phyloP scores from a whole-genome alignment of 2,113 vertebrate species.

The Rallus limicola region DNA sequence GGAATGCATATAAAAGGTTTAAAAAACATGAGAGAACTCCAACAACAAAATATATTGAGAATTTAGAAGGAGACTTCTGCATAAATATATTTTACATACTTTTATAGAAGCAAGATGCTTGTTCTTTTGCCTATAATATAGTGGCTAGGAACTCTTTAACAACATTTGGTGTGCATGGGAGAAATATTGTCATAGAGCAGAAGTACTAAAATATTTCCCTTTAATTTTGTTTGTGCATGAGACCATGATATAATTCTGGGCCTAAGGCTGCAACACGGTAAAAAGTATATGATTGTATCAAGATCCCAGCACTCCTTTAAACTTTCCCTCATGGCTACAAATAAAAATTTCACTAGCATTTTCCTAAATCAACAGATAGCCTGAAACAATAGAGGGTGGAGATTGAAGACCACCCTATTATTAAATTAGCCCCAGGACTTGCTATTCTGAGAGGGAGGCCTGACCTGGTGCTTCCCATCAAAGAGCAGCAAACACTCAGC shows the following conservation, averaged over 20 bases:
- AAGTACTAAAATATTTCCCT: slow-evolving; percentile 15
- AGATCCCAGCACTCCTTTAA: slow-evolving; percentile 9
- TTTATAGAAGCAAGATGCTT: not conserved
- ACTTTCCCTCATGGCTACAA: slow-evolving; percentile 21
- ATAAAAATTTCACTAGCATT: slow-evolving; percentile 51
- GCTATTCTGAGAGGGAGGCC: not conserved
- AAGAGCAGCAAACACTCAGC: not conserved
- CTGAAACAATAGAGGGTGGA: slow-evolving; percentile 18
- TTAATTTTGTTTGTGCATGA: slow-evolving; percentile 29
- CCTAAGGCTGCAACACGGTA: not conserved
- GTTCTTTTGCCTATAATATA: not conserved
- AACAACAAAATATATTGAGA: not conserved
- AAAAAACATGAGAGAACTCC: slow-evolving; percentile 10
- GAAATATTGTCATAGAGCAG: not conserved
- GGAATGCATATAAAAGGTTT: not conserved
- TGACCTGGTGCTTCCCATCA: not conserved
- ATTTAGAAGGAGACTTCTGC: not conserved
- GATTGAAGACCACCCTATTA: slow-evolving; percentile 22
- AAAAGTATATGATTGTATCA: slow-evolving; percentile 27
- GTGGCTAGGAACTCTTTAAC: not conserved
- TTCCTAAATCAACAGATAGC: slow-evolving; percentile 43
- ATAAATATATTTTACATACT: slow-evolving; percentile 2
- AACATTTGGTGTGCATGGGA: not conserved
- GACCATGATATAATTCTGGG: not conserved
- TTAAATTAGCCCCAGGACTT: slow-evolving; percentile 35